Evolutionary conservation across 2,888 invertebrate genomes (phyloP).

Genomic region (Pseudococcus longispinus): DNA sequence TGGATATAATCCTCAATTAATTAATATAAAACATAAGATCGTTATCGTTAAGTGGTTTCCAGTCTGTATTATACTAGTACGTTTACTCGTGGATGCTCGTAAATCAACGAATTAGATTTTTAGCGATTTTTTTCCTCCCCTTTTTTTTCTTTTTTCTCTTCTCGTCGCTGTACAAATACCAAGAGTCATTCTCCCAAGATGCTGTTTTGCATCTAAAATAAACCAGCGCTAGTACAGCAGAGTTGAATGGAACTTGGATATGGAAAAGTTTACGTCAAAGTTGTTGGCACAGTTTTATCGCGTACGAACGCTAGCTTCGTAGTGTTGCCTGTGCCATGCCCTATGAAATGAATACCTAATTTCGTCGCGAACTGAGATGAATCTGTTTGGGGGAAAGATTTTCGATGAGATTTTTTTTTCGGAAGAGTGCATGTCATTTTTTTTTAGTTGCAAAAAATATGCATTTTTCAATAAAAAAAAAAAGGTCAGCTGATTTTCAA

Average conservation of each 20-base stretch:
- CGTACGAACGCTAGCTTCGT: background rate
- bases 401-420: background rate
- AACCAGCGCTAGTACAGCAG: background rate
- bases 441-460: background rate
- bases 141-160: background rate
- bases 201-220: slow-evolving; percentile 23
- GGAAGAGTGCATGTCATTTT: background rate
- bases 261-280: slow-evolving; percentile 11
- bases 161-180: background rate
- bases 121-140: background rate
- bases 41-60: slow-evolving; percentile 40
- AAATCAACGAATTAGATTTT: slow-evolving; percentile 32
- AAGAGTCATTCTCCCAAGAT: slow-evolving; percentile 13
- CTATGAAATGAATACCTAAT: background rate
- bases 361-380: background rate
- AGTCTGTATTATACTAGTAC: slow-evolving; percentile 16
- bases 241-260: background rate
- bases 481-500: too few relatives aligned
- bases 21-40: slow-evolving; percentile 45
- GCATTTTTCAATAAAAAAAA: too few relatives aligned
- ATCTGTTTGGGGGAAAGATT: background rate
- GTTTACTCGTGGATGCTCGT: background rate
- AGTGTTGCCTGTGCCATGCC: background rate
- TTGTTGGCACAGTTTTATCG: background rate
- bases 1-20: slow-evolving; percentile 37